Base-by-base conservation (phyloP, 1,140 invertebrate genomes). In the Bombyx mandarina region DNA sequence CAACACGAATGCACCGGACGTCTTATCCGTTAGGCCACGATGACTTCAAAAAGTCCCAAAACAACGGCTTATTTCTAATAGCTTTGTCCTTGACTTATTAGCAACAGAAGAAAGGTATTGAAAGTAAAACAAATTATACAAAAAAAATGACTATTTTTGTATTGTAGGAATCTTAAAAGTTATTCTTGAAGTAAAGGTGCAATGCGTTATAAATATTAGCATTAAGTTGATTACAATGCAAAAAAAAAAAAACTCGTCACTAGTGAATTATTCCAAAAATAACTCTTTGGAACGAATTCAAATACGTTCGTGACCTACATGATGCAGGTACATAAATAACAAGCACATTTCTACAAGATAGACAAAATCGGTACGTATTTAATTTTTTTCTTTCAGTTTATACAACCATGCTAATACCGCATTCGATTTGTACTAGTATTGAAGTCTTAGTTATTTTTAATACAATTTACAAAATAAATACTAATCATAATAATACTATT, bases 331-430 rank as follows among this genome's bases (percentile, higher is more conserved):
- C 26, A 35, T 35, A 35, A 35, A 35, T 35, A 35, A 35, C 54
- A 57, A 65, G 57, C 57, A 56, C 65, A 72, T 79, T 83, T 79
- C 80, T 81, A 82, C 80, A 82, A 82, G 77, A 84, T 82, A 81
- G 73, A 79, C 71, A 64, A 68, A 61, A 68, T 52, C 26, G 52
- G 61, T 58, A 52, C 57, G 48, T 62, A 52, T 35, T 18, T 18
- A 62, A 63, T 57, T 66, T 64, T 54, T 61, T 35, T 35, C 26
- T 35, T 35, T 35, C 26, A 35, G 26, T 56, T 58, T 66, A 56
- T 71, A 73, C 70, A 79, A 75, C 64, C 67, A 82, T 84, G 79
- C 82, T 82, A 83, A 86, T 82, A 82, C 77, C 78, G 81, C 78
- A 78, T 78, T 59, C 65, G 48, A 60, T 82, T 79, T 83, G 81